These are phyloP conservation scores for Oncorhynchus clarkii DNA, from an alignment of 2,113 vertebrate species.

Conservation along the genomic window DNA sequence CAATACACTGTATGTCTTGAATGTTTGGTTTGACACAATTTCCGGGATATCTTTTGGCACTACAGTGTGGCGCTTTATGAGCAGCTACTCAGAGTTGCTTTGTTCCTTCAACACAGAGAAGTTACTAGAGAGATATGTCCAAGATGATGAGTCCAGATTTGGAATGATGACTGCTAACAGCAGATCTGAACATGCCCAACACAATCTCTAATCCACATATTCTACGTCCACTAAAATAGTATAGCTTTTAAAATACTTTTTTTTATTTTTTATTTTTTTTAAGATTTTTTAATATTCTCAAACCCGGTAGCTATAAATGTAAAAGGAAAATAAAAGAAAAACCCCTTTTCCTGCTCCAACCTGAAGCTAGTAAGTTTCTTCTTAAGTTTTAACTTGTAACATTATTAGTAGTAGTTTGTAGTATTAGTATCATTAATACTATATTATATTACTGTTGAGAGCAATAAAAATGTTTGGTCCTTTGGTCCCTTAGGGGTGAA, in stretches of 20 bases:
- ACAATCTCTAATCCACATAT: conserved; percentile 71
- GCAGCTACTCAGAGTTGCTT: conserved; percentile 13
- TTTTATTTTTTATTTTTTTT: conserved; percentile 68
- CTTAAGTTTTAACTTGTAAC: conserved; percentile 73
- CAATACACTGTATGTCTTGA: neutral
- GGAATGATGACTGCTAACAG: conserved; percentile 42
- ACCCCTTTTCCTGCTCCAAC: conserved; percentile 70
- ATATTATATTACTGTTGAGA: conserved; percentile 80
- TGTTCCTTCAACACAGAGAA: conserved; percentile 39
- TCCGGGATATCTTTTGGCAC: conserved; percentile 53
- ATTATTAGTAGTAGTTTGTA: conserved; percentile 78
- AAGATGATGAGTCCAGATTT: conserved; percentile 55
- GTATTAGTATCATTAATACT: conserved; percentile 79
- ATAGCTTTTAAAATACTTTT: conserved; percentile 68
- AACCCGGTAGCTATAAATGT: conserved; percentile 78
- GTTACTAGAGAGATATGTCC: conserved; percentile 32
- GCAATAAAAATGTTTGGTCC: conserved; percentile 84
- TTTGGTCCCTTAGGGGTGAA: conserved; percentile 82
- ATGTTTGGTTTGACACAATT: conserved; percentile 18
- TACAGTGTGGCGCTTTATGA: neutral
- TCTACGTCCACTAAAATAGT: conserved; percentile 79
- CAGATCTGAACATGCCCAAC: conserved; percentile 69
- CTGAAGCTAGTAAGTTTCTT: conserved; percentile 76
- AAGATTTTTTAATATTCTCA: conserved; percentile 71
- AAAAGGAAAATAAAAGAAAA: conserved; percentile 73